Conservation (phyloP, 2,888 invertebrate species). For the Crepidodera aurea region DNA sequence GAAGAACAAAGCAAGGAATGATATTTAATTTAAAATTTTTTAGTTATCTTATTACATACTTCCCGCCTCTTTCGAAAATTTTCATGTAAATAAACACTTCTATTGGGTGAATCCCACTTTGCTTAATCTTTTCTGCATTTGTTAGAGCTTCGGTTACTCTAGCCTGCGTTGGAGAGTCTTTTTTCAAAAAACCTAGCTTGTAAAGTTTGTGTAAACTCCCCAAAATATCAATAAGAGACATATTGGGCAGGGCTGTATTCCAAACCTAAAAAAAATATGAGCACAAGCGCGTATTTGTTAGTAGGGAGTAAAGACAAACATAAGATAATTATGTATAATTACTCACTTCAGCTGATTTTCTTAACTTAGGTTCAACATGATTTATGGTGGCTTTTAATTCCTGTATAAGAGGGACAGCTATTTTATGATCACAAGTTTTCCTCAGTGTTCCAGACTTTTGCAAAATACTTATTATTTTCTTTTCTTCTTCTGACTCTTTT, state of each 20-base stretch:
- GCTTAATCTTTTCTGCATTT: constrained; percentile 61
- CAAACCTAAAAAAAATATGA: constrained; percentile 66
- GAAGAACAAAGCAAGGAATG: background rate
- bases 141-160: constrained; percentile 65
- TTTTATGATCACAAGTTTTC: constrained; percentile 59
- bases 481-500: constrained; percentile 52
- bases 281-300: too few species aligned
- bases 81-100: constrained; percentile 68
- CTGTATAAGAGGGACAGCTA: constrained; percentile 64
- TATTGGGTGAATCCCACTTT: constrained; percentile 63
- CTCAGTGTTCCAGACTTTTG: constrained; percentile 64
- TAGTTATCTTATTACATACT: constrained; percentile 60
- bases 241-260: constrained; percentile 67
- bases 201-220: constrained; percentile 68
- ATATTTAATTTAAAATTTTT: too few species aligned
- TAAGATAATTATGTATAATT: background rate
- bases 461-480: constrained; percentile 62
- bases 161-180: constrained; percentile 63
- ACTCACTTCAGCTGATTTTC: constrained; percentile 70
- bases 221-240: constrained; percentile 65
- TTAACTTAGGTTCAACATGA: constrained; percentile 73
- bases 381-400: constrained; percentile 67
- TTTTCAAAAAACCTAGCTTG: constrained; percentile 68
- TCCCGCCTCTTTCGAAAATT: constrained; percentile 70
- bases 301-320: constrained; percentile 10